phyloP scores from a whole-genome alignment of 2,113 vertebrate genomes.

The Falcunculus frontatus region DNA sequence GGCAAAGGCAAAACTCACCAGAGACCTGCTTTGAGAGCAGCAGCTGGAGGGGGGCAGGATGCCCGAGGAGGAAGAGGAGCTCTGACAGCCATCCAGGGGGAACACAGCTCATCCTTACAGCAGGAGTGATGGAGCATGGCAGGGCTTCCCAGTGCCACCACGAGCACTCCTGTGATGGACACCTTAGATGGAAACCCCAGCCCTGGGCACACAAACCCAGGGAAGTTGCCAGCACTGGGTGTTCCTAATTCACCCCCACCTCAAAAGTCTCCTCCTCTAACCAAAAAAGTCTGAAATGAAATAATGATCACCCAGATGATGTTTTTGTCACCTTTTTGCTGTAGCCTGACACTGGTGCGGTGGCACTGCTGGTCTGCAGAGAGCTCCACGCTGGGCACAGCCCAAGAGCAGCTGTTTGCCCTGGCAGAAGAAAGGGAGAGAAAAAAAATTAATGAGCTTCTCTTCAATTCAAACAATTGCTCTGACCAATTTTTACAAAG shows the following conservation, averaged over 20 bases:
- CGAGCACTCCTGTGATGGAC: background rate
- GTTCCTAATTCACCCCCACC: background rate
- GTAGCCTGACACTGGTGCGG: too few relatives aligned
- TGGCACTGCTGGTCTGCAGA: background rate
- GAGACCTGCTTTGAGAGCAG: background rate
- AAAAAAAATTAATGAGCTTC: background rate
- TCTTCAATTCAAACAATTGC: background rate
- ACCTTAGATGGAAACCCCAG: background rate
- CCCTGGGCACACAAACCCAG: background rate
- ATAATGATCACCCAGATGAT: background rate
- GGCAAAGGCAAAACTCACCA: background rate
- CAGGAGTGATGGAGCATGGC: background rate
- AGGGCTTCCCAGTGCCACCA: background rate
- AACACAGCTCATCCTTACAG: background rate
- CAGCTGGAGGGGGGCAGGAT: background rate
- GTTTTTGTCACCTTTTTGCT: background rate
- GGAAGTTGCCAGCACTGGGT: background rate
- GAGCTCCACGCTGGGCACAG: background rate
- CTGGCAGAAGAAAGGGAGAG: background rate
- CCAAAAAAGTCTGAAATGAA: background rate
- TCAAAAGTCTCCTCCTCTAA: background rate
- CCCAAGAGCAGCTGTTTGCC: background rate
- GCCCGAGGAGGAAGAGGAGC: background rate
- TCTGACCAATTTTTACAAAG: background rate
- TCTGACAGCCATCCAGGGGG: rapidly evolving